Conservation (phyloP, 2,797 vertebrate genomes). For the Tinamus major region DNA sequence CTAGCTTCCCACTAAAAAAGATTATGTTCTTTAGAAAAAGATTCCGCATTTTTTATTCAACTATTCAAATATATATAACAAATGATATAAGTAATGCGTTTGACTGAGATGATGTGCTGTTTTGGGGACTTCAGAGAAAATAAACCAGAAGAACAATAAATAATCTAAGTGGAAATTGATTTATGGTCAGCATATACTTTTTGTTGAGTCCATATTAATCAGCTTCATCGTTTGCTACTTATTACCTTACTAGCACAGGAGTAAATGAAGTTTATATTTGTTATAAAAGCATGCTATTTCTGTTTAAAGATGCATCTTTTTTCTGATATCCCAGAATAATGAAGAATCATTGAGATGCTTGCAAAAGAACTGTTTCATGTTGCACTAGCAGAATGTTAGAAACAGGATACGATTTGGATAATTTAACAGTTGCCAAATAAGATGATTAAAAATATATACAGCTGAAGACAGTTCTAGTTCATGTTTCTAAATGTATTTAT, state of each 20-base stretch:
- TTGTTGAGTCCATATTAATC: background rate
- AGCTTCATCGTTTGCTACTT: background rate
- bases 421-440: conserved; percentile 68
- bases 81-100: background rate
- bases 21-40: background rate
- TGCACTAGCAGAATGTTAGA: conserved; percentile 25
- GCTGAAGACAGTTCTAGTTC: conserved; percentile 55
- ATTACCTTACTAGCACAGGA: background rate
- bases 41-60: background rate
- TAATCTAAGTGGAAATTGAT: background rate
- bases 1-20: background rate
- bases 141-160: conserved; percentile 2
- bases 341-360: conserved; percentile 1
- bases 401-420: conserved; percentile 30
- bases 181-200: background rate
- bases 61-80: background rate
- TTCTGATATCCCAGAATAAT: background rate
- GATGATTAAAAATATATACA: conserved; percentile 65
- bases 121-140: background rate
- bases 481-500: conserved; percentile 53
- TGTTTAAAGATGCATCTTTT: background rate
- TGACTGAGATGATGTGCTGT: background rate
- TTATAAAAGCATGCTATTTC: background rate
- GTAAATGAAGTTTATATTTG: background rate
- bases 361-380: conserved; percentile 25